These are phyloP conservation scores for Tachyglossus aculeatus DNA, from an alignment of 2,797 vertebrate genomes.

Conservation along the genomic window DNA sequence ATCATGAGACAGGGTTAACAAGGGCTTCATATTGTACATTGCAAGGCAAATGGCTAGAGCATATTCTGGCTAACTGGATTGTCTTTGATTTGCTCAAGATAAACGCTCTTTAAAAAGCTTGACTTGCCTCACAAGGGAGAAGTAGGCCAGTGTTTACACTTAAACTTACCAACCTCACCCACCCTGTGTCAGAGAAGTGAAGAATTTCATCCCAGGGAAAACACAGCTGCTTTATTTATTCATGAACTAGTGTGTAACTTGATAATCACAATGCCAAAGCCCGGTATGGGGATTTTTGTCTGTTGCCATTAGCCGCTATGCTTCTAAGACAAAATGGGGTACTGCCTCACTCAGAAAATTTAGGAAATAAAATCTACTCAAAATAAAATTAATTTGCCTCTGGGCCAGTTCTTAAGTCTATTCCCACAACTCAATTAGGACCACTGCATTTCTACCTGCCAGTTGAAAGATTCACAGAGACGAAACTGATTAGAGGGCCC, in stretches of 20 bases:
- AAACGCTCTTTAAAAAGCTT: neutral
- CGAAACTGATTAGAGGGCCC: neutral
- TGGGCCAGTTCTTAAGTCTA: neutral
- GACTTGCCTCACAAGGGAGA: neutral
- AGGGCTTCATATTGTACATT: neutral
- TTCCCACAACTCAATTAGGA: neutral
- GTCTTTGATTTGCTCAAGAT: neutral
- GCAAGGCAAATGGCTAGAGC: neutral
- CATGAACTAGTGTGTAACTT: neutral
- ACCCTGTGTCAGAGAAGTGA: neutral
- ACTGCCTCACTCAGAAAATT: neutral
- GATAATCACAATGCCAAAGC: conserved; percentile 1
- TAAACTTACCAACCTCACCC: conserved; percentile 13
- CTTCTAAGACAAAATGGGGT: neutral
- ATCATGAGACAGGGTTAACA: neutral
- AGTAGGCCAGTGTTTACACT: conserved; percentile 1
- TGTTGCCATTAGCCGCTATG: neutral
- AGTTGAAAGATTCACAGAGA: neutral
- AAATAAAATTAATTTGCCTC: neutral
- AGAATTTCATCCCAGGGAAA: neutral
- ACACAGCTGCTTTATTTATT: neutral
- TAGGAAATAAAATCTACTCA: neutral
- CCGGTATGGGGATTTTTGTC: neutral
- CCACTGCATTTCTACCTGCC: neutral
- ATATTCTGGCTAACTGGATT: neutral